These are phyloP conservation scores for Malurus splendens DNA, from an alignment of 2,797 vertebrate genomes.

Conservation along the genomic window DNA sequence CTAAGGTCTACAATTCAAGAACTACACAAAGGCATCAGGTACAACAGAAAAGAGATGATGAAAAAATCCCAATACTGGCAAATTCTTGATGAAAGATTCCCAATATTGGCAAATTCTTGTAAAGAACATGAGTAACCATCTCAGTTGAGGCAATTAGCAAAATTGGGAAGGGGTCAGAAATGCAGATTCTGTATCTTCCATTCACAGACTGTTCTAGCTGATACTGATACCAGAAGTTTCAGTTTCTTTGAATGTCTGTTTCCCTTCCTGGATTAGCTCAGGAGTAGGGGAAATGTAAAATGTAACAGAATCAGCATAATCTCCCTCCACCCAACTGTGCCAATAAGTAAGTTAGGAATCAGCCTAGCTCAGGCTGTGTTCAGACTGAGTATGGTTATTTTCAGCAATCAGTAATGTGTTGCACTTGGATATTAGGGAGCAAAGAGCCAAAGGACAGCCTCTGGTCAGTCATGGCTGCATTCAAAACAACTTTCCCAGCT, in stretches of 20 bases:
- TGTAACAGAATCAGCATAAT: neutral
- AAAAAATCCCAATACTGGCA: neutral
- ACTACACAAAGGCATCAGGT: neutral
- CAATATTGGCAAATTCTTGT: neutral
- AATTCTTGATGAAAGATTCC: neutral
- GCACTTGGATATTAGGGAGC: neutral
- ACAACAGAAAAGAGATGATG: neutral
- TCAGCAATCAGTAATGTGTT: neutral
- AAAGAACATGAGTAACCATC: fast-evolving
- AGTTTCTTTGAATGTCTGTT: fast-evolving
- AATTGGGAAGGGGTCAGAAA: neutral
- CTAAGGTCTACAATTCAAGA: neutral
- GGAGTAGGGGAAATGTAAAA: neutral
- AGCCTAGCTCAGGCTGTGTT: neutral
- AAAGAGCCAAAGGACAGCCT: neutral
- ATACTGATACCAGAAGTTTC: neutral
- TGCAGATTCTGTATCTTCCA: neutral
- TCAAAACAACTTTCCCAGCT: neutral
- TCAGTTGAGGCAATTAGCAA: neutral
- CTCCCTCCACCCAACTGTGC: neutral
- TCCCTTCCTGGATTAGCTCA: neutral
- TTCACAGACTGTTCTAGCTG: neutral
- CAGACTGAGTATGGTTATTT: neutral
- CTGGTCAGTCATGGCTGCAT: neutral
- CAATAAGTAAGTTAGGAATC: neutral